phyloP scores from a whole-genome alignment of 2,113 vertebrate genomes.

The Ageneiosus marmoratus region DNA sequence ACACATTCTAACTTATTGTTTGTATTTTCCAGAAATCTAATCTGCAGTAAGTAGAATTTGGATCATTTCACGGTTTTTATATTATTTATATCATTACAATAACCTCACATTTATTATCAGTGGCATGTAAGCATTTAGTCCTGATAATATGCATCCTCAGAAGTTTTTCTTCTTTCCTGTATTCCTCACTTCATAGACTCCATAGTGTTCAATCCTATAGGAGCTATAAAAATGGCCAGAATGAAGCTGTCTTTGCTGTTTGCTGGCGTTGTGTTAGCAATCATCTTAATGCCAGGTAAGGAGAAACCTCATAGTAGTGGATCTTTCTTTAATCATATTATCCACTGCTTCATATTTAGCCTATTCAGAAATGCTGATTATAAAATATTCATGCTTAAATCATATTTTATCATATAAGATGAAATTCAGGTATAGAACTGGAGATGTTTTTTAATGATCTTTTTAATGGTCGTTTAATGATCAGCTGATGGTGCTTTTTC shows the following conservation, averaged over 20 bases:
- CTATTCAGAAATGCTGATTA: neutral
- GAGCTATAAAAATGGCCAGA: slow-evolving; percentile 66
- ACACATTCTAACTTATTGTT: neutral
- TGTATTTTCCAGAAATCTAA: too few species aligned
- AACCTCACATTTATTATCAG: neutral
- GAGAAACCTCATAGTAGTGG: too few species aligned
- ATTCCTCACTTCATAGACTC: neutral
- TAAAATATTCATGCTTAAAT: neutral
- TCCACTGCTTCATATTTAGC: neutral
- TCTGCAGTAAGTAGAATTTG: neutral
- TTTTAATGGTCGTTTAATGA: slow-evolving; percentile 51
- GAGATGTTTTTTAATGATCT: neutral
- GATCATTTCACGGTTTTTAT: neutral
- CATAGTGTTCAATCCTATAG: slow-evolving; percentile 44
- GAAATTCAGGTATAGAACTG: neutral
- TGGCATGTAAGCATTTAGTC: neutral
- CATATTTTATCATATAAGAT: neutral
- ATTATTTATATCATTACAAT: neutral
- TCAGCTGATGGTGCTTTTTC: slow-evolving; percentile 60
- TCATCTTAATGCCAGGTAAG: slow-evolving; percentile 73
- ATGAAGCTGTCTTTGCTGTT: slow-evolving; percentile 56
- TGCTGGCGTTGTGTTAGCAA: slow-evolving; percentile 64
- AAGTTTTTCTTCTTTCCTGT: neutral
- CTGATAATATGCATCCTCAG: neutral
- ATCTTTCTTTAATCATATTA: neutral